phyloP scores from a whole-genome alignment of 2,888 invertebrate species.

The Aspidiotus rigidus region DNA sequence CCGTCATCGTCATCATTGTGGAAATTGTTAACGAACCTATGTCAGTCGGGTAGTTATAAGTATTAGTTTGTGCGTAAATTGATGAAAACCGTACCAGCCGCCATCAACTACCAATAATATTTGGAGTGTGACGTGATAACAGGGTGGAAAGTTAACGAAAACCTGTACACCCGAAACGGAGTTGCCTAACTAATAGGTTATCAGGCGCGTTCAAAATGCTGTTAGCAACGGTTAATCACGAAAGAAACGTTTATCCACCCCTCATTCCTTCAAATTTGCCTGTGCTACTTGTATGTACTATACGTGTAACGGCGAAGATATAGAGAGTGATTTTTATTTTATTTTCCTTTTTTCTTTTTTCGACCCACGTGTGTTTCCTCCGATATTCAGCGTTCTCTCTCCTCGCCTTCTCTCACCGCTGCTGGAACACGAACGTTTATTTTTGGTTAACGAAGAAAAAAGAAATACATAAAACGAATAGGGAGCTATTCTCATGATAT shows the following conservation, averaged over 20 bases:
- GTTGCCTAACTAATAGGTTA: slow-evolving; percentile 26
- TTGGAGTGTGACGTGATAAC: slow-evolving; percentile 31
- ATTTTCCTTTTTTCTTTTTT: too few relatives aligned
- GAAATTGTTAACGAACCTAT: slow-evolving; percentile 12
- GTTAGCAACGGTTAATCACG: slow-evolving; percentile 31
- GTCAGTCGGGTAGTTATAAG: background rate
- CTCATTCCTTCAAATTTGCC: too few relatives aligned
- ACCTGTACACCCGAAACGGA: slow-evolving; percentile 7
- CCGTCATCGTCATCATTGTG: background rate
- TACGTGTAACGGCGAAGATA: too few relatives aligned
- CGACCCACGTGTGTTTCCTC: too few relatives aligned
- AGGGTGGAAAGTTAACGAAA: slow-evolving; percentile 31
- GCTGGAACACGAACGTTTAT: too few relatives aligned
- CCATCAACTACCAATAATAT: slow-evolving; percentile 32
- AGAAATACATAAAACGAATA: too few relatives aligned
- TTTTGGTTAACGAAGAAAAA: too few relatives aligned
- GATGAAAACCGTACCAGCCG: slow-evolving; percentile 33
- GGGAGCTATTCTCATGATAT: too few relatives aligned
- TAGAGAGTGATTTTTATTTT: too few relatives aligned
- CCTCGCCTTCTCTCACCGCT: too few relatives aligned
- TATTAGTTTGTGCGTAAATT: slow-evolving; percentile 12
- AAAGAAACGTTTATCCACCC: background rate
- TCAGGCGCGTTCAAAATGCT: slow-evolving; percentile 17
- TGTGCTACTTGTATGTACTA: too few relatives aligned
- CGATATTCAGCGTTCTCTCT: too few relatives aligned